phyloP scores from a whole-genome alignment of 2,888 invertebrate genomes.

The Altica lythri region DNA sequence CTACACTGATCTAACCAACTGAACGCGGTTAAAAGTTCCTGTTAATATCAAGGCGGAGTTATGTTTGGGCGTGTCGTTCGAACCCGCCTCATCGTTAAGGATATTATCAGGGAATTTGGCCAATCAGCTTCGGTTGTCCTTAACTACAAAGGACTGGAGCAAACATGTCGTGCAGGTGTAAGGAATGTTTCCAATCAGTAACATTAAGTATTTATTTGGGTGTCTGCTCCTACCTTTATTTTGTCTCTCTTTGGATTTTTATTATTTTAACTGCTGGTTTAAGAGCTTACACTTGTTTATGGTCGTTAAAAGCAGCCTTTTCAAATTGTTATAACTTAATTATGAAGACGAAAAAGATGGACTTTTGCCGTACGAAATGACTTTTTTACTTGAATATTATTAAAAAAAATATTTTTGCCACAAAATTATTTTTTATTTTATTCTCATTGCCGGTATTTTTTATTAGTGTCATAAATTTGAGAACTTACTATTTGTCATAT shows the following conservation, averaged over 20 bases:
- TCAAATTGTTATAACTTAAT: constrained; percentile 57
- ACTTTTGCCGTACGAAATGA: constrained; percentile 6
- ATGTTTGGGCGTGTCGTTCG: constrained; percentile 31
- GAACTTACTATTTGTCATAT: too few species aligned
- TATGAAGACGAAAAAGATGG: constrained; percentile 39
- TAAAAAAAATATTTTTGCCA: background rate
- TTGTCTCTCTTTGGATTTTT: constrained; percentile 51
- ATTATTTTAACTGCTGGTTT: constrained; percentile 54
- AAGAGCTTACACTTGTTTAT: constrained; percentile 57
- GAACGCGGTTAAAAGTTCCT: constrained; percentile 38
- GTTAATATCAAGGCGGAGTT: constrained; percentile 33
- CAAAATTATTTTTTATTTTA: too few species aligned
- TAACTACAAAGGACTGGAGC: constrained; percentile 41
- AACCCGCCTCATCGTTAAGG: constrained; percentile 43
- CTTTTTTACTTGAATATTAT: background rate
- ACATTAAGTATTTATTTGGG: constrained; percentile 30
- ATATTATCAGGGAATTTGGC: constrained; percentile 43
- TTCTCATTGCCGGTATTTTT: too few species aligned
- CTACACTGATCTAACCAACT: constrained; percentile 47
- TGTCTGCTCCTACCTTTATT: constrained; percentile 48
- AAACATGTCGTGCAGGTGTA: constrained; percentile 27
- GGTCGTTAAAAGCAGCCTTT: constrained; percentile 53
- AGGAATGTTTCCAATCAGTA: background rate
- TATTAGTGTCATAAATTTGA: too few species aligned
- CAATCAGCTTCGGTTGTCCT: constrained; percentile 43